phyloP scores from a whole-genome alignment of 2,797 vertebrate genomes.

The Hylomyscus alleni region DNA sequence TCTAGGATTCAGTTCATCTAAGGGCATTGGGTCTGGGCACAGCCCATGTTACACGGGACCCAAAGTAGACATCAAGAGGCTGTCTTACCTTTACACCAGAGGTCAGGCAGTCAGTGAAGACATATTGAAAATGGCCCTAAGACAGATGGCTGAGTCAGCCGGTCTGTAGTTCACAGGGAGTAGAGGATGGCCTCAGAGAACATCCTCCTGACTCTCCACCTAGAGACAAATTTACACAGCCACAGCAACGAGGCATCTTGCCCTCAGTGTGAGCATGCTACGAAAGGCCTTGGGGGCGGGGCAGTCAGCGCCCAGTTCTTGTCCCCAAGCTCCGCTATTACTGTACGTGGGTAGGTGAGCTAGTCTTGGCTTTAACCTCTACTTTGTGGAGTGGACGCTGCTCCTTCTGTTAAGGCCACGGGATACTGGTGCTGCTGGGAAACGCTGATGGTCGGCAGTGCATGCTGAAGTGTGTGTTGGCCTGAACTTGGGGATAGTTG shows the following conservation, averaged over 20 bases:
- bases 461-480: not conserved
- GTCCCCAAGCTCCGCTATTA: not conserved
- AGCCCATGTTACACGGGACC: too few relatives aligned
- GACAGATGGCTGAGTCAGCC: not conserved
- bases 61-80: not conserved
- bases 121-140: not conserved
- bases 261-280: not conserved
- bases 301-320: not conserved
- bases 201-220: too few relatives aligned
- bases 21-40: not conserved
- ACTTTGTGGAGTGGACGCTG: accelerated
- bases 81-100: not conserved
- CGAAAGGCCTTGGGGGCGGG: not conserved
- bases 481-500: not conserved
- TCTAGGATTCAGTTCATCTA: not conserved
- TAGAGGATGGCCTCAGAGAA: not conserved
- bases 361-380: not conserved
- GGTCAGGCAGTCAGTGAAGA: not conserved
- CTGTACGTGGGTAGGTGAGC: not conserved
- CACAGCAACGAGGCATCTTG: not conserved
- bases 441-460: too few relatives aligned
- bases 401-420: not conserved
- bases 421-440: not conserved
- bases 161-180: not conserved
- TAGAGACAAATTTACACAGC: not conserved